Evolutionary conservation across 2,888 invertebrate species (phyloP).

Genomic region (Sarcophaga carnaria): DNA sequence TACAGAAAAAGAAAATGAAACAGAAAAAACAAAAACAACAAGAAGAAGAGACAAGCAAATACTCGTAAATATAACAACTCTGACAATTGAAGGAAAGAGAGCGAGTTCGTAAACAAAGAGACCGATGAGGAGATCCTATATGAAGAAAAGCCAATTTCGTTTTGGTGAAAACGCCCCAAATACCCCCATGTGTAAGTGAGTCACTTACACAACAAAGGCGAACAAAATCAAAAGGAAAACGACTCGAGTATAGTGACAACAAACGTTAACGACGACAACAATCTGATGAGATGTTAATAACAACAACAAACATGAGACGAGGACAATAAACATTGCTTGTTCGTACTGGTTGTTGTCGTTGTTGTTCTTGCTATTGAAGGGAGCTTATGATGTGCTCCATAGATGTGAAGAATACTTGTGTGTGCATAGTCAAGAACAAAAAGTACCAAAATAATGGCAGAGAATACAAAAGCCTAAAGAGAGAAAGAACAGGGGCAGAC

Average conservation of each 20-base stretch:
- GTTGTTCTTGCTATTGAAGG: constrained; percentile 60
- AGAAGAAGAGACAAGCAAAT: background rate
- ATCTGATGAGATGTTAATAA: constrained; percentile 36
- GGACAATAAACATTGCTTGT: constrained; percentile 21
- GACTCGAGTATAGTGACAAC: constrained; percentile 55
- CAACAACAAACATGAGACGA: background rate
- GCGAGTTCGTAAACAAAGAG: constrained; percentile 5
- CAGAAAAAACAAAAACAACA: background rate
- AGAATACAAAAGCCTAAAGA: constrained; percentile 37
- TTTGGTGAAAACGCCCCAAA: constrained; percentile 62
- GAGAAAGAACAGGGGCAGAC: background rate
- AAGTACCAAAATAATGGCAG: constrained; percentile 54
- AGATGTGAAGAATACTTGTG: constrained; percentile 62
- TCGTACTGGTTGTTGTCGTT: constrained; percentile 34
- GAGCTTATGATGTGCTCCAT: constrained; percentile 64
- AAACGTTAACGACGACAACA: constrained; percentile 52
- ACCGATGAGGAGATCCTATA: background rate
- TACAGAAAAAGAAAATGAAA: background rate
- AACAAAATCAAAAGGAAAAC: constrained; percentile 17
- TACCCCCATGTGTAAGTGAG: constrained; percentile 23
- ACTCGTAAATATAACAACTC: background rate
- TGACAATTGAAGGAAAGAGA: background rate
- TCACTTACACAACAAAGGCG: constrained; percentile 25
- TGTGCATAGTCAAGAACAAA: constrained; percentile 55
- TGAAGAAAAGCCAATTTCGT: constrained; percentile 56